Base-by-base conservation (phyloP, 2,797 vertebrate species). In the Cuniculus paca region DNA sequence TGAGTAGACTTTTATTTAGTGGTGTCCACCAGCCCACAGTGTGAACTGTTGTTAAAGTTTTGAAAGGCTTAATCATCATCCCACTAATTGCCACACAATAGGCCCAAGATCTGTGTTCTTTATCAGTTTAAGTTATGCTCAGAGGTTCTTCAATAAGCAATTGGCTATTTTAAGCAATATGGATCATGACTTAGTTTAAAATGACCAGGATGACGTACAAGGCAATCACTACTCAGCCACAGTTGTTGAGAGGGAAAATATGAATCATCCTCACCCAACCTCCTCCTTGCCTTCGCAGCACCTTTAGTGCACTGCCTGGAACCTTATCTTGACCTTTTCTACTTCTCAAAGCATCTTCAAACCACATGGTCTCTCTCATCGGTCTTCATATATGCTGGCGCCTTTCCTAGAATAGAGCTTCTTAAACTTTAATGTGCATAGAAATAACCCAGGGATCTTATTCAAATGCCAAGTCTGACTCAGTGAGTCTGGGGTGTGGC, bases 391-490 rank as follows among this genome's bases (percentile, higher is more conserved):
- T 12, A 34, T 16, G 26, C 31, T 61, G 22, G 39, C 70, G 20
- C 58, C 31, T 45, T 65, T 78, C 36, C 77, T 88, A n/a, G 34
- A n/a, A 52, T n/a, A 78, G 65, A 28, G 60, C 61, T 85, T 70
- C 63, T 80, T 91, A 72, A 90, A 72, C 28, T 75, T 77, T 34
- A 79, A 31, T 16, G 8, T 61, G 63, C 24, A 22, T 39, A n/a
- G 61, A 81, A 81, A 81, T 72, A 39, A 92, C 17, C 68, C 20
- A 17, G 75, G 61, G 52, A 84, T 56, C 36, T 88, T 81, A 78
- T 54, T 75, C 72, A 91, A 83, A 79, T 75, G 56, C 79, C 42
- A 85, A 24, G 20, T 91, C 77, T 89, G 92, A 93, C 68, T 78
- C 83, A 54, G 52, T 19, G 24, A 77, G 39, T 70, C 65, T 88